Percentiles rank a stretch among this genome's conserved stretches.
phyloP scores from a whole-genome alignment of 1,140 invertebrate species.

The Conus ventricosus region DNA sequence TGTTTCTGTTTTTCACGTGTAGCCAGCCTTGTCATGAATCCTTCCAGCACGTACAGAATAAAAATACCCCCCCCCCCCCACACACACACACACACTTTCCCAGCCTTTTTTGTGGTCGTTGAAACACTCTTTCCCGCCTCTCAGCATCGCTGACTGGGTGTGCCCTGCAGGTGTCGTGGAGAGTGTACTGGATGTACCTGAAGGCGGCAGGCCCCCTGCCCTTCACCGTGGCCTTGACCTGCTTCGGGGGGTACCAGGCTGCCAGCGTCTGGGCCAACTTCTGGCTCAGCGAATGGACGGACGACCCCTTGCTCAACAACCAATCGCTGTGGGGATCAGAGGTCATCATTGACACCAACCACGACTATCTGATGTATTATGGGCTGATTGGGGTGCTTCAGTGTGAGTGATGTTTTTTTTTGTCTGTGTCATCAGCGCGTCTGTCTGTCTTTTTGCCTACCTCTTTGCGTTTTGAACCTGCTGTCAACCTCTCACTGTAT shows the following conservation, averaged over 20 bases:
- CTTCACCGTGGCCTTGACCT: constrained; percentile 73
- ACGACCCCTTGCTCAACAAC: constrained; percentile 61
- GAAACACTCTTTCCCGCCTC: too few species aligned
- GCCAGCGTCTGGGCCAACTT: constrained; percentile 60
- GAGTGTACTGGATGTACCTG: neutral
- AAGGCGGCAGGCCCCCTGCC: constrained; percentile 88
- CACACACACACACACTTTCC: too few species aligned
- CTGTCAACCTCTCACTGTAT: too few species aligned
- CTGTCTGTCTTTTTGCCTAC: too few species aligned
- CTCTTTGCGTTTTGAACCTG: too few species aligned
- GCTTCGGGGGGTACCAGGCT: constrained; percentile 58
- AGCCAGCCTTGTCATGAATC: too few species aligned
- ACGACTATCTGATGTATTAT: constrained; percentile 56
- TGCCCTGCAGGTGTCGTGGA: constrained; percentile 50
- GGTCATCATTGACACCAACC: constrained; percentile 43
- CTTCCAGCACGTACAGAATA: too few species aligned
- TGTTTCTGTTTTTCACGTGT: too few species aligned
- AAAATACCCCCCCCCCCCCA: too few species aligned
- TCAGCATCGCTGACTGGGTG: neutral
- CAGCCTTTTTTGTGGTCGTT: too few species aligned
- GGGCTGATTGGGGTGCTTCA: constrained; percentile 53
- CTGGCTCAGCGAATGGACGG: constrained; percentile 70
- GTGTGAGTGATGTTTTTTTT: constrained; percentile 32
- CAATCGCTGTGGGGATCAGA: constrained; percentile 32
- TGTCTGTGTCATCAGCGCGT: too few species aligned